Evolutionary conservation across 2,113 vertebrate species (phyloP).

Genomic region (Calidris pugnax): DNA sequence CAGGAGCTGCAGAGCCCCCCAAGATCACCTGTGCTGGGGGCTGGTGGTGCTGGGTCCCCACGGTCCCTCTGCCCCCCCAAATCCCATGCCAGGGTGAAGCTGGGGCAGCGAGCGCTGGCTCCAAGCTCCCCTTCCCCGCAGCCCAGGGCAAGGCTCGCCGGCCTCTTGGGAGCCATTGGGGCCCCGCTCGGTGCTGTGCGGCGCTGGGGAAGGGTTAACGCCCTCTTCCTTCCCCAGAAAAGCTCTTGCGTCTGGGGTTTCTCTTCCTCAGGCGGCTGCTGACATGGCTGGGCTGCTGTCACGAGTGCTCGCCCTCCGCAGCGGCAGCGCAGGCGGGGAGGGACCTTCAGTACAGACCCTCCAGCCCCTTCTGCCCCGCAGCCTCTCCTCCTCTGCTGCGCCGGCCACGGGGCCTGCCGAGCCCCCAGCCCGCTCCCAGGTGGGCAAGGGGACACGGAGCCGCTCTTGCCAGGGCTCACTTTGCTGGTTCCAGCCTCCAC

Average conservation of each 20-base stretch:
- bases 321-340: neutral
- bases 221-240: conserved; percentile 36
- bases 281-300: neutral
- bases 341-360: neutral
- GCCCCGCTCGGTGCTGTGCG: accelerated
- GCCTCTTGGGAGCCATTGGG: accelerated
- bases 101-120: neutral
- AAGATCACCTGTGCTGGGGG: accelerated
- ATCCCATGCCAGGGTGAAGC: neutral
- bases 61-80: accelerated
- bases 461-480: neutral
- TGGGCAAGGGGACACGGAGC: neutral
- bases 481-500: neutral
- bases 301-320: neutral
- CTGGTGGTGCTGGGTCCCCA: accelerated
- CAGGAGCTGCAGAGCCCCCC: neutral
- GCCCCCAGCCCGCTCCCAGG: neutral
- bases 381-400: neutral
- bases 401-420: accelerated
- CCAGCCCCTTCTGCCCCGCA: neutral
- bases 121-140: accelerated
- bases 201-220: neutral
- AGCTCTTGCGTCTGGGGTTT: conserved; percentile 36
- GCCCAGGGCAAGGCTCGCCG: accelerated
- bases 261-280: conserved; percentile 55